Evolutionary conservation across 2,797 vertebrate species (phyloP).

Genomic region (Poliocrania exsul): DNA sequence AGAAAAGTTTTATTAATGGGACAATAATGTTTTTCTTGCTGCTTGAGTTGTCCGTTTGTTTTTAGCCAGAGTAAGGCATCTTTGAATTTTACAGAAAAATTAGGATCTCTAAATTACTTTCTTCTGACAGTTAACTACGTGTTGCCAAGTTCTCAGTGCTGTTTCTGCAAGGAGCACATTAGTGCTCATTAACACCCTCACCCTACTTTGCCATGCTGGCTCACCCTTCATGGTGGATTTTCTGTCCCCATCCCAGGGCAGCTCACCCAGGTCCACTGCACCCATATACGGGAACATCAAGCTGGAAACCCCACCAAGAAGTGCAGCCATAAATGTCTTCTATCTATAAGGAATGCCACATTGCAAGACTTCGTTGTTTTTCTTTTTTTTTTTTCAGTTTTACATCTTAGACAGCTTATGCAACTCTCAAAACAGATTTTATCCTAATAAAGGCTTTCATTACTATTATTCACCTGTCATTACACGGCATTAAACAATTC

Average conservation of each 20-base stretch:
- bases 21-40: conserved; percentile 47
- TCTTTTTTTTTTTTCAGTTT: conserved; percentile 4
- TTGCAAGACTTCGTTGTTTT: not conserved
- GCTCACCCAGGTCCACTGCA: not conserved
- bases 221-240: not conserved
- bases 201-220: not conserved
- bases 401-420: conserved; percentile 61
- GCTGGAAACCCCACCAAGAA: not conserved
- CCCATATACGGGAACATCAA: rapidly evolving
- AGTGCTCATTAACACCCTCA: not conserved
- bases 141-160: not conserved
- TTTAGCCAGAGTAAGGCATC: not conserved
- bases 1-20: conserved; percentile 60
- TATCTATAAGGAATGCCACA: not conserved
- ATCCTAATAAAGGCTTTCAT: conserved; percentile 74
- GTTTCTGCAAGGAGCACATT: not conserved
- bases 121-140: not conserved
- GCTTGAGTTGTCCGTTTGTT: conserved; percentile 20
- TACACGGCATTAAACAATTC: conserved; percentile 73
- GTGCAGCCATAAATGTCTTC: not conserved
- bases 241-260: not conserved
- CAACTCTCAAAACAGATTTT: conserved; percentile 73
- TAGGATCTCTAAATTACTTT: not conserved
- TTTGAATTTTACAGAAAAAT: conserved; percentile 14
- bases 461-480: conserved; percentile 77